Percentiles rank a stretch among this genome's conserved stretches.
Conservation (phyloP, 2,797 vertebrate genomes). For the Propithecus deckenii region DNA sequence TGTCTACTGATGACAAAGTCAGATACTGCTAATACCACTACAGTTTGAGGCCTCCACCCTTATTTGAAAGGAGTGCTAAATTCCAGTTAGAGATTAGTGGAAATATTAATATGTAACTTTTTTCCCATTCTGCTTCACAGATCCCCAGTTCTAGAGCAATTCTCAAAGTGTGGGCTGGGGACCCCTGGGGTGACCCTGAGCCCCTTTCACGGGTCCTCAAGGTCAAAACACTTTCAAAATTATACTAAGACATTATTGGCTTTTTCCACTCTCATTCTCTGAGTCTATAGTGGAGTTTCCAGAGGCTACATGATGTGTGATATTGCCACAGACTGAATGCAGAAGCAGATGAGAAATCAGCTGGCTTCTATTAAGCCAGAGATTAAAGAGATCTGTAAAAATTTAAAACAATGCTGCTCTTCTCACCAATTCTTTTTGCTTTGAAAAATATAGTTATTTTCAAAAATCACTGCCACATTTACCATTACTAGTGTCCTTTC, state of each 20-base stretch:
- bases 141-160: not conserved
- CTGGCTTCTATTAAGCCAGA: not conserved
- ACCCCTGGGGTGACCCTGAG: not conserved
- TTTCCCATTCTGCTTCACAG: not conserved
- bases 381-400: not conserved
- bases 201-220: not conserved
- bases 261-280: not conserved
- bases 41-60: not conserved
- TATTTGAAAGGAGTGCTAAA: not conserved
- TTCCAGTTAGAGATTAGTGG: not conserved
- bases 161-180: not conserved
- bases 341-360: not conserved
- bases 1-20: not conserved
- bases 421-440: not conserved
- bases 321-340: not conserved
- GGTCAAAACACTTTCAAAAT: not conserved
- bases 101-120: not conserved
- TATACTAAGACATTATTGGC: not conserved
- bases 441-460: constrained; percentile 22
- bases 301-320: not conserved
- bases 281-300: not conserved
- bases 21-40: not conserved
- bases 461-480: not conserved
- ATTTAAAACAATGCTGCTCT: not conserved
- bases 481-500: not conserved